Evolutionary conservation across 1,140 invertebrate genomes (phyloP), one percentile per base, ranked within the genome.

Genomic region (Drosophila ficusphila): DNA sequence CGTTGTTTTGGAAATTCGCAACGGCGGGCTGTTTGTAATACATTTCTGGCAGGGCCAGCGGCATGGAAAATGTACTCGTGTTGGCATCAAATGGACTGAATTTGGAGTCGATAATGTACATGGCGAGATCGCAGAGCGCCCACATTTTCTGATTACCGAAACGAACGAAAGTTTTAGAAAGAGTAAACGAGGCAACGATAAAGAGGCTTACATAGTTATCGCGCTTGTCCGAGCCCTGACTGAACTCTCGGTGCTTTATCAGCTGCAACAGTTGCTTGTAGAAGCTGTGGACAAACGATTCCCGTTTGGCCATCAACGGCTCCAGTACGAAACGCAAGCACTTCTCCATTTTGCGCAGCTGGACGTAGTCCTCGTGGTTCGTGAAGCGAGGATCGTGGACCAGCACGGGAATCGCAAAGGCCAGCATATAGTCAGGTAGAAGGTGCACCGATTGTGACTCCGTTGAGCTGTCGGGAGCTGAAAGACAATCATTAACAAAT

Each of bases 291-390:
- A 96, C 98, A 92, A 98, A 99, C 79, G 96, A 96, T 79, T 99
- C 98, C 79, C 97, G 98, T 91, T 97, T 97, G 0, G 94, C 95
- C 61, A 99, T 97, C 2, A 99, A 93, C 4, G 98, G 97, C 91
- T 99, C 98, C 71, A 99, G 92, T 41, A 99, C 95, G 88, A 98
- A 98, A 95, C 96, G 98, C 7, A 99, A 92, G 92, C 98, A 99
- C 79, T 96, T 94, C 79, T 96, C 95, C 69, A 97, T 94, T 47
- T 94, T 92, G 91, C 95, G 95, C 12, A 98, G 93, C 76, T 97
- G 95, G 8, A 93, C 92, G 3, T 95, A 92, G 89, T 97, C 95
- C 70, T 96, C 94, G 90, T 96, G 94, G 62, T 94, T 93, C 19
- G 95, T 95, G 78, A 96, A 97, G 67, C 94, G 94, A 4, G 97